These are phyloP conservation scores for Luperina nickerlii DNA, from an alignment of 2,888 invertebrate genomes.

Conservation along the genomic window DNA sequence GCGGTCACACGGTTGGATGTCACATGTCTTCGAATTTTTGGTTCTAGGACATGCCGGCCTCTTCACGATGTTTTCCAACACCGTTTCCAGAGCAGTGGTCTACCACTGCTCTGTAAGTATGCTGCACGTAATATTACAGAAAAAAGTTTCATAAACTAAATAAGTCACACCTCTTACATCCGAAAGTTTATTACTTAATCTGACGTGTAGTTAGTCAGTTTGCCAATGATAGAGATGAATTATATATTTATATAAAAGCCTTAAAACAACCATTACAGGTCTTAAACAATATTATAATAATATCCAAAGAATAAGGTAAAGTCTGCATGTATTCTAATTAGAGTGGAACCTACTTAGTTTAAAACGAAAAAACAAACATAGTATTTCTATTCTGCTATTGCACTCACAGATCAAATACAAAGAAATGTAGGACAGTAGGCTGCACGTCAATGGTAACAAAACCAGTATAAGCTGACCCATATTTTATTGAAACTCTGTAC, in stretches of 20 bases:
- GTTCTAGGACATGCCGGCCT: background rate
- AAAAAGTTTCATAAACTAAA: too few relatives aligned
- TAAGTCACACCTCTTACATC: background rate
- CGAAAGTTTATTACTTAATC: background rate
- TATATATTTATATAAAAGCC: too few relatives aligned
- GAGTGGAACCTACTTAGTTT: background rate
- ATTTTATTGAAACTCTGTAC: background rate
- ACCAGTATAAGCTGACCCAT: background rate
- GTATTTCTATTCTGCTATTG: background rate
- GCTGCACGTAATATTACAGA: background rate
- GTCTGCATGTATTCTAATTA: background rate
- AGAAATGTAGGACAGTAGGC: background rate
- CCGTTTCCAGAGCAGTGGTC: background rate
- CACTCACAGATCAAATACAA: background rate
- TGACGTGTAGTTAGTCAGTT: background rate
- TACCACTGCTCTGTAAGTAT: background rate
- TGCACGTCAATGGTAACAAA: background rate
- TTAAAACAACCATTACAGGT: too few relatives aligned
- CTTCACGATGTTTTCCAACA: background rate
- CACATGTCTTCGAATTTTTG: background rate
- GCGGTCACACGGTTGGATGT: too few relatives aligned
- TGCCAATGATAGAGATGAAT: background rate
- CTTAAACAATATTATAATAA: too few relatives aligned
- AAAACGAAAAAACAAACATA: background rate
- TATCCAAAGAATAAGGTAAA: background rate